These are phyloP conservation scores for Ennomos quercinarius DNA, from an alignment of 2,888 invertebrate species.

Conservation along the genomic window DNA sequence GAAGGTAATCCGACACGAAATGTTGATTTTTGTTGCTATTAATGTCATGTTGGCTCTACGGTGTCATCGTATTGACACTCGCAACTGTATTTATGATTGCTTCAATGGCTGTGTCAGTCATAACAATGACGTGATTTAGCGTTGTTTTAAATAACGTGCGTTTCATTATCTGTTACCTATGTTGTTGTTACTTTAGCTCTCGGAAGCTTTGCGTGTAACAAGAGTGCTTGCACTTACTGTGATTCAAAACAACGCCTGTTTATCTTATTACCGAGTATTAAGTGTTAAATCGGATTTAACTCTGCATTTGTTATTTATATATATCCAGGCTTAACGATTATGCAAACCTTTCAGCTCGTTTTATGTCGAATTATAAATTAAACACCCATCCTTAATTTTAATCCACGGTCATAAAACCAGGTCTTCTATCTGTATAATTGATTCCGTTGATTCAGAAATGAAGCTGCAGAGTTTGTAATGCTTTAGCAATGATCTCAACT, in stretches of 20 bases:
- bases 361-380: slow-evolving; percentile 3
- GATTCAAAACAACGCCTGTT: slow-evolving; percentile 55
- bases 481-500: slow-evolving; percentile 23
- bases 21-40: slow-evolving; percentile 21
- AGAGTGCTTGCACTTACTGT: slow-evolving; percentile 56
- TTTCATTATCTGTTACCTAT: not conserved
- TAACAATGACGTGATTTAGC: slow-evolving; percentile 30
- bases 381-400: slow-evolving; percentile 3
- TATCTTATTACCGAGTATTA: slow-evolving; percentile 59
- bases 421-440: slow-evolving; percentile 3
- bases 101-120: slow-evolving; percentile 26
- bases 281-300: slow-evolving; percentile 47
- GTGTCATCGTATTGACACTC: slow-evolving; percentile 23
- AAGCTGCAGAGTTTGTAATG: slow-evolving; percentile 14
- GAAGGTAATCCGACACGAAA: slow-evolving; percentile 67
- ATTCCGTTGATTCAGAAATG: slow-evolving; percentile 11
- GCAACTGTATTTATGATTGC: slow-evolving; percentile 18
- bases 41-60: slow-evolving; percentile 28
- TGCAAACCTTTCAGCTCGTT: slow-evolving; percentile 16
- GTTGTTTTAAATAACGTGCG: slow-evolving; percentile 9
- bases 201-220: slow-evolving; percentile 36
- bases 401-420: slow-evolving; percentile 7
- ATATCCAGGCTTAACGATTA: slow-evolving; percentile 30
- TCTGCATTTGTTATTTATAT: slow-evolving; percentile 40
- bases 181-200: not conserved